Conservation (phyloP, 2,888 invertebrate species). For the Zygaena filipendulae region DNA sequence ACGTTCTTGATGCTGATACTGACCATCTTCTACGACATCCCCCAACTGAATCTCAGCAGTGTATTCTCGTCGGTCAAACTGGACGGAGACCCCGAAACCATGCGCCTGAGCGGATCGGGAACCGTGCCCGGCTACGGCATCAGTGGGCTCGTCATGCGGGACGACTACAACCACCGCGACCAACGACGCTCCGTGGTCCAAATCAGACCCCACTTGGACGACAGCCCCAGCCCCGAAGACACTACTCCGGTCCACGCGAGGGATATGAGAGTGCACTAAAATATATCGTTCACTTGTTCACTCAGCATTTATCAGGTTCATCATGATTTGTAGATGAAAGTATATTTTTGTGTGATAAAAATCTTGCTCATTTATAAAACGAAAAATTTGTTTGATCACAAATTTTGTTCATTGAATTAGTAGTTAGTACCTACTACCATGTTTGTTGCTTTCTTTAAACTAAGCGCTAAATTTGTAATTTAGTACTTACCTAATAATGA, state of each 20-base stretch:
- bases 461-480: too few species aligned
- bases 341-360: constrained; percentile 1
- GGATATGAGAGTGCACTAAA: constrained; percentile 65
- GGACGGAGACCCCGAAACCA: constrained; percentile 73
- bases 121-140: constrained; percentile 57
- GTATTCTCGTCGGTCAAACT: constrained; percentile 76
- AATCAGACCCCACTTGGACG: constrained; percentile 72
- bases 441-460: too few species aligned
- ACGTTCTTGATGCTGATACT: constrained; percentile 86
- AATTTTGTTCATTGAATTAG: too few species aligned
- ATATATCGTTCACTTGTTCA: constrained; percentile 3
- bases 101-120: constrained; percentile 70
- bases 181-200: constrained; percentile 72
- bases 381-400: neutral
- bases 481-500: too few species aligned
- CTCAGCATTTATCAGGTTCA: too few species aligned
- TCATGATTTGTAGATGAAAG: neutral
- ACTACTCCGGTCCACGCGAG: constrained; percentile 71
- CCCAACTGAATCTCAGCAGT: constrained; percentile 85
- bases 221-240: constrained; percentile 78
- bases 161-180: constrained; percentile 58
- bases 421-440: too few species aligned
- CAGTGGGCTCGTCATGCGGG: constrained; percentile 55
- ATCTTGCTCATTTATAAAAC: neutral
- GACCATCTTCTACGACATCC: constrained; percentile 89